phyloP scores from a whole-genome alignment of 2,888 invertebrate species.

The Osmoderma eremita region DNA sequence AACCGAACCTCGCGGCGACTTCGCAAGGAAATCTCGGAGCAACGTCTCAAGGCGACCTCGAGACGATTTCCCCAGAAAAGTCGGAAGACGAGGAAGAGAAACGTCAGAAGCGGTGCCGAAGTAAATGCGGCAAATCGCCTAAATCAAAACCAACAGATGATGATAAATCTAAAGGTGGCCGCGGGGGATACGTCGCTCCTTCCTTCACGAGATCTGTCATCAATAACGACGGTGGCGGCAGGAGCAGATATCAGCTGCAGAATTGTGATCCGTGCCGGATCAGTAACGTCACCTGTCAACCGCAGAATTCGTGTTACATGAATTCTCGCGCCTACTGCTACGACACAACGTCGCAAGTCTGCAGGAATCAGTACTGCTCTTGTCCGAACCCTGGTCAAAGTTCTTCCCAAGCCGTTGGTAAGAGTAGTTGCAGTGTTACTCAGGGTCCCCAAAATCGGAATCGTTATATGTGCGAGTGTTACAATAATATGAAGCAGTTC shows the following conservation, averaged over 20 bases:
- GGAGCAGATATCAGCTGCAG: neutral
- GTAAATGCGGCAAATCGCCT: neutral
- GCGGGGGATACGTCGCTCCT: neutral
- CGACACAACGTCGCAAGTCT: neutral
- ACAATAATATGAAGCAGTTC: conserved; percentile 21
- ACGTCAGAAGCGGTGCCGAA: conserved; percentile 4
- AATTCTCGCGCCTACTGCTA: neutral
- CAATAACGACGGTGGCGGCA: neutral
- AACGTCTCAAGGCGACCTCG: neutral
- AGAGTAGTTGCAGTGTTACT: neutral
- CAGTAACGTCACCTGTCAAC: neutral
- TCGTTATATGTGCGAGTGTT: conserved; percentile 31
- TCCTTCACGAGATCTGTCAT: conserved; percentile 18
- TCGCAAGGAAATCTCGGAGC: neutral
- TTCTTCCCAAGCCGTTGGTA: neutral
- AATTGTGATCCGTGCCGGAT: neutral
- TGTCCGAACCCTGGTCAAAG: neutral
- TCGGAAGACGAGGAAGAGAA: conserved; percentile 17
- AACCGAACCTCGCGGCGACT: no score
- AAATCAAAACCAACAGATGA: neutral
- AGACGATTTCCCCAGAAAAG: neutral
- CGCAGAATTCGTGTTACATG: neutral
- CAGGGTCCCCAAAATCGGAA: conserved; percentile 1
- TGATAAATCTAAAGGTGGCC: neutral
- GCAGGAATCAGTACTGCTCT: neutral